phyloP scores from a whole-genome alignment of 2,797 vertebrate genomes.

The Hypotaenidia okinawae region DNA sequence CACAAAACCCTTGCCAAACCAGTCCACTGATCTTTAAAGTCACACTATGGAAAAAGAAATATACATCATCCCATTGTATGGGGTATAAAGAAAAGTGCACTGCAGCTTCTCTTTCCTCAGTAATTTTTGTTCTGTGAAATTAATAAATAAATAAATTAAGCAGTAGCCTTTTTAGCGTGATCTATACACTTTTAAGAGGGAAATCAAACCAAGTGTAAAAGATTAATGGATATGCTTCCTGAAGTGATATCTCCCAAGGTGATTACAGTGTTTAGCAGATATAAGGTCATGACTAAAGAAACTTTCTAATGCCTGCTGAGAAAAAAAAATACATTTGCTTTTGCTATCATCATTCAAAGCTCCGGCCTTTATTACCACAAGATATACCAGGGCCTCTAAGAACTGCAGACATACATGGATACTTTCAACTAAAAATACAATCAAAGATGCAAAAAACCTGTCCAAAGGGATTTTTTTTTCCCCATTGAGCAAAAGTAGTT shows the following conservation, averaged over 20 bases:
- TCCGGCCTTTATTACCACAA: neutral
- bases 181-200: neutral
- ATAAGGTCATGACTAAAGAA: conserved; percentile 61
- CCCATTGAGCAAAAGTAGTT: neutral
- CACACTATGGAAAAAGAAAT: neutral
- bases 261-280: conserved; percentile 35
- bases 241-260: conserved; percentile 57
- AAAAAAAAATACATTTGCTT: neutral
- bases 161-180: neutral
- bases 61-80: neutral
- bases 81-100: neutral
- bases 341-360: neutral
- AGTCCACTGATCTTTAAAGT: neutral
- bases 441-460: neutral
- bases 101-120: neutral
- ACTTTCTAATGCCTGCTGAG: conserved; percentile 16
- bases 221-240: conserved; percentile 39
- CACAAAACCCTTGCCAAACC: neutral
- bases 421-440: neutral
- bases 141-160: neutral
- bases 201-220: conserved; percentile 42
- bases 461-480: neutral
- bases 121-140: neutral
- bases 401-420: neutral
- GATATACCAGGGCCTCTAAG: conserved; percentile 12